A percentile compares a stretch with the other conserved stretches of the same genome.
phyloP scores from a whole-genome alignment of 1,140 invertebrate species.

The Drosophila guanche region DNA sequence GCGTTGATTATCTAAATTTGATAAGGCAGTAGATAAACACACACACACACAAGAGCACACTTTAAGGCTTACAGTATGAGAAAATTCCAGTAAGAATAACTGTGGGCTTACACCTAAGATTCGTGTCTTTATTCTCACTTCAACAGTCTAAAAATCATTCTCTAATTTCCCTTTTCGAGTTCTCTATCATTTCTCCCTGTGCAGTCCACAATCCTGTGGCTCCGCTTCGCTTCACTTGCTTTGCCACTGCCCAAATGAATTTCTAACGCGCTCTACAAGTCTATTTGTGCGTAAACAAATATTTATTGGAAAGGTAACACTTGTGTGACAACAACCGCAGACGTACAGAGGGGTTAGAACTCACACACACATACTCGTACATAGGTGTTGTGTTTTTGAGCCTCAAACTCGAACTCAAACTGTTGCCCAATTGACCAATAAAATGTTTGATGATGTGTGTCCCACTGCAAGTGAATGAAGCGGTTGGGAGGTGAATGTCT shows the following conservation, averaged over 20 bases:
- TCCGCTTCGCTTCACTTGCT: conserved; percentile 62
- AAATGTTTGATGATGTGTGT: conserved; percentile 69
- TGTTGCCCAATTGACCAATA: conserved; percentile 76
- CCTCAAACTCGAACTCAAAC: conserved; percentile 39
- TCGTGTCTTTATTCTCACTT: too few relatives aligned
- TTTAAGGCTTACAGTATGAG: conserved; percentile 8
- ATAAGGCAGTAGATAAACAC: conserved; percentile 64
- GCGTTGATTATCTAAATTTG: conserved; percentile 71
- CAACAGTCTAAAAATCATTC: too few relatives aligned
- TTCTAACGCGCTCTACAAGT: conserved; percentile 71
- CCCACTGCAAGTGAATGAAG: conserved; percentile 22
- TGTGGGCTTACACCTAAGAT: too few relatives aligned
- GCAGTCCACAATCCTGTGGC: conserved; percentile 18
- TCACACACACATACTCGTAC: not conserved
- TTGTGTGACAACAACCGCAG: conserved; percentile 55
- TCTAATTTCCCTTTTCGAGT: too few relatives aligned
- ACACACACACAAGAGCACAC: conserved; percentile 1
- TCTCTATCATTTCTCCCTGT: conserved; percentile 4
- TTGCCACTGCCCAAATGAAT: conserved; percentile 30
- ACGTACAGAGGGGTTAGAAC: conserved; percentile 20
- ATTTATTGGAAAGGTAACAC: conserved; percentile 81
- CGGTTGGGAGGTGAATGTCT: conserved; percentile 5
- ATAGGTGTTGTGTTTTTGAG: not conserved
- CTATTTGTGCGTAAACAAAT: conserved; percentile 81
- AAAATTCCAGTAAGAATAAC: too few relatives aligned